phyloP scores from a whole-genome alignment of 2,797 vertebrate genomes.

The Enteromius treurensis region DNA sequence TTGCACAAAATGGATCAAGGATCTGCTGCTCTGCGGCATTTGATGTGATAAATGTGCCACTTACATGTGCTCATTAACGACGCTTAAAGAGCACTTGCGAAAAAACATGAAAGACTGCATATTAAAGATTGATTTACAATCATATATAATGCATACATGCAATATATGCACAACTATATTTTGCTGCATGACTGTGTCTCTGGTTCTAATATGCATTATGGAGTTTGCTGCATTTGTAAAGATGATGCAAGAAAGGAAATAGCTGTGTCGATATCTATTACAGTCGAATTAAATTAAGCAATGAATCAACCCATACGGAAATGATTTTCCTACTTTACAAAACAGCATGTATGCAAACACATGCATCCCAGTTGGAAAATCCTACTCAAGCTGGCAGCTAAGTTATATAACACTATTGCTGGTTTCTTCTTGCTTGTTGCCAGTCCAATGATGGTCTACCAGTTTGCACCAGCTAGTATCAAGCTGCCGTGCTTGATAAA shows the following conservation, averaged over 20 bases:
- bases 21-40: constrained; percentile 12
- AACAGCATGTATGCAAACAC: not conserved
- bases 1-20: not conserved
- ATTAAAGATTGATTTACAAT: not conserved
- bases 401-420: not conserved
- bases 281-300: not conserved
- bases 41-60: constrained; percentile 6
- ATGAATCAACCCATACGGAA: not conserved
- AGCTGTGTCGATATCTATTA: not conserved
- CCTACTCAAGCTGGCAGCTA: not conserved
- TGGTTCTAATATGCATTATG: constrained; percentile 1
- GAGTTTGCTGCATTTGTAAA: not conserved
- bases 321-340: not conserved
- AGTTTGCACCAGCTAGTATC: constrained; percentile 9
- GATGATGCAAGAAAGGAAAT: constrained; percentile 8
- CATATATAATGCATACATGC: not conserved
- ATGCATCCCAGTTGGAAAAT: not conserved
- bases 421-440: not conserved
- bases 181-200: not conserved
- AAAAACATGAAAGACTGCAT: not conserved
- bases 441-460: not conserved
- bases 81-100: not conserved
- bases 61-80: not conserved
- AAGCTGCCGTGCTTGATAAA: not conserved
- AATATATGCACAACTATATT: constrained; percentile 5